A percentile compares a stretch with the other conserved stretches of the same genome.
phyloP scores from a whole-genome alignment of 2,113 vertebrate species.

The Petrocephalus microphthalmus region DNA sequence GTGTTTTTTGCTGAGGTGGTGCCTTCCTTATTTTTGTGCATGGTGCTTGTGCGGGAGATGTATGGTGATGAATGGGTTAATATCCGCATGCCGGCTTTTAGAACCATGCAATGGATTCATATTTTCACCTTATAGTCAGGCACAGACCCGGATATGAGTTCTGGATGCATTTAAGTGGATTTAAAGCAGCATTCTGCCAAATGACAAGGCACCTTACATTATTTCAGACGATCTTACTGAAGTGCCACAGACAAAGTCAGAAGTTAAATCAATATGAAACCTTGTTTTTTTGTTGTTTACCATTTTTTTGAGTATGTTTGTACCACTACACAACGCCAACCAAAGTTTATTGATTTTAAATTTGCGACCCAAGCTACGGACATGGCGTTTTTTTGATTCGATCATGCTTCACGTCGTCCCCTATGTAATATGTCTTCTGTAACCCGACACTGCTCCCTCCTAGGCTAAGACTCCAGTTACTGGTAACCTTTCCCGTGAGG shows the following conservation, averaged over 20 bases:
- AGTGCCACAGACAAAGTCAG: not conserved
- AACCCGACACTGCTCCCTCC: not conserved
- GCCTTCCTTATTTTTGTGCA: slow-evolving; percentile 40
- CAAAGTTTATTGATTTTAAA: not conserved
- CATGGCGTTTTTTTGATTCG: not conserved
- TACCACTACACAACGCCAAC: not conserved
- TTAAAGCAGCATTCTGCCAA: not conserved
- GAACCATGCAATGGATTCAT: not conserved
- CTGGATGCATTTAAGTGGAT: slow-evolving; percentile 1
- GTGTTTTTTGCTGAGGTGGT: slow-evolving; percentile 61
- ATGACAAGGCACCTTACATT: not conserved
- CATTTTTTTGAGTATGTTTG: not conserved
- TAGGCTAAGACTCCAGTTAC: not conserved
- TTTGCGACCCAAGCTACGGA: not conserved
- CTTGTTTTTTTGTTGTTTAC: not conserved
- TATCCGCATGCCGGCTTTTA: not conserved
- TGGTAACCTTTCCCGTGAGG: not conserved
- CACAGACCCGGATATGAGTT: not conserved
- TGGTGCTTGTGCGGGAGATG: slow-evolving; percentile 36
- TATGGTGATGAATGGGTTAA: slow-evolving; percentile 38
- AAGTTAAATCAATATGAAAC: slow-evolving; percentile 1
- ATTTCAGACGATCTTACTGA: not conserved
- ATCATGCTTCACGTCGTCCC: not conserved
- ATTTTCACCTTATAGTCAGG: slow-evolving; percentile 5
- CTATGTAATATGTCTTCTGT: not conserved